Evolutionary conservation across 2,797 vertebrate genomes (phyloP).

Genomic region (Selene dorsalis): DNA sequence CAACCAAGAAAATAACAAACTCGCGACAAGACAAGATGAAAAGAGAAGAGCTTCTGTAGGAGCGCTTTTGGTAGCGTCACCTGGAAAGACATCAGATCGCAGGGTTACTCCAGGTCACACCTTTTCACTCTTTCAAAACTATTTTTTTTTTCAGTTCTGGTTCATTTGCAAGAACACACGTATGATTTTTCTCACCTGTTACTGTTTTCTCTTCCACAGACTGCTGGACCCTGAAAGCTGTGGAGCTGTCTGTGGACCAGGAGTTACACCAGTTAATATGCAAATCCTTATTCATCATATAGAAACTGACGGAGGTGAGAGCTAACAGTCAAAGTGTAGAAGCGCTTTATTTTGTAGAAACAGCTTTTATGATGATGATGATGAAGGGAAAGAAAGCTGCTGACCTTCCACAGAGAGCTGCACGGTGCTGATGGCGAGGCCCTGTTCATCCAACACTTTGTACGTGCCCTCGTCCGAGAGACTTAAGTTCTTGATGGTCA

Average conservation of each 20-base stretch:
- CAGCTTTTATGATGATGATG: no score
- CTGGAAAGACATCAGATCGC: constrained; percentile 41
- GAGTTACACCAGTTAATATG: background rate
- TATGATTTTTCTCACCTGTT: constrained; percentile 45
- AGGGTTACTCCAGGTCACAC: background rate
- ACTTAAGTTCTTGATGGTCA: constrained; percentile 23
- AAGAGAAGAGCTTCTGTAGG: constrained; percentile 22
- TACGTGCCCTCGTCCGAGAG: constrained; percentile 67
- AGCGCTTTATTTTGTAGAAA: no score
- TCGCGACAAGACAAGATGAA: background rate
- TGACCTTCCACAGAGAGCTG: constrained; percentile 68
- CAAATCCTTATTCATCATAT: background rate
- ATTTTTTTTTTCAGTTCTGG: background rate
- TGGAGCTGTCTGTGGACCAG: constrained; percentile 6
- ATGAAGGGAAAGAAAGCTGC: background rate
- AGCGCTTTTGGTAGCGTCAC: constrained; percentile 11
- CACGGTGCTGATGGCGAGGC: constrained; percentile 77
- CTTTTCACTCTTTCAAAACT: background rate
- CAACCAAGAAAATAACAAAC: constrained; percentile 8
- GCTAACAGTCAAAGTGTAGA: no score
- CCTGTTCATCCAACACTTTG: constrained; percentile 74
- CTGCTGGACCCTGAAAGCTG: background rate
- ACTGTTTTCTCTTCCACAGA: rapidly evolving
- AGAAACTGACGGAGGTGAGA: background rate
- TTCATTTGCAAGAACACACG: background rate